These are phyloP conservation scores for Etheostoma nigrum DNA, from an alignment of 2,797 vertebrate genomes.

Conservation along the genomic window DNA sequence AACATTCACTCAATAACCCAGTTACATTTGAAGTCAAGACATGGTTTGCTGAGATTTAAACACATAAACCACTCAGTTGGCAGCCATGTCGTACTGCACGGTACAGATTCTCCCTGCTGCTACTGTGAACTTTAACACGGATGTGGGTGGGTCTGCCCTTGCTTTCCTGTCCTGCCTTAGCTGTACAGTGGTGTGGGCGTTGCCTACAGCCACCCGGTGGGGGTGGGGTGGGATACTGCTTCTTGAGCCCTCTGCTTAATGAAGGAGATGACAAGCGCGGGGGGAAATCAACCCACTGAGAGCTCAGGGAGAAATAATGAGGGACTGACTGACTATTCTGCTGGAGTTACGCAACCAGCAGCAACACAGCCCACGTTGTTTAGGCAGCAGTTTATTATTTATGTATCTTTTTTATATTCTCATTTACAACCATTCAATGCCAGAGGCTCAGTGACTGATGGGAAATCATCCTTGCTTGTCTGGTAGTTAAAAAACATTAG, in stretches of 20 bases:
- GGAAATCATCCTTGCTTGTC: slow-evolving; percentile 57
- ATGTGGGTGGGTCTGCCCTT: slow-evolving; percentile 41
- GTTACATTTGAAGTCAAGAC: slow-evolving; percentile 32
- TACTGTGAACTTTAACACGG: slow-evolving; percentile 48
- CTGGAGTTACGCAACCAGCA: slow-evolving; percentile 75
- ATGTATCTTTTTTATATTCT: slow-evolving; percentile 61
- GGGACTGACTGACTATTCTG: slow-evolving; percentile 73
- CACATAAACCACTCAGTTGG: slow-evolving; percentile 29
- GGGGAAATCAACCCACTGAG: slow-evolving; percentile 75
- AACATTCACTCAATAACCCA: slow-evolving; percentile 43
- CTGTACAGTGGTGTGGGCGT: slow-evolving; percentile 24
- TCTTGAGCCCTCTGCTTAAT: slow-evolving; percentile 57
- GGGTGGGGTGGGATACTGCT: slow-evolving; percentile 32
- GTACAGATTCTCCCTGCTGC: slow-evolving; percentile 32
- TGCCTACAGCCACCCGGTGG: slow-evolving; percentile 40
- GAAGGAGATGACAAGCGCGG: slow-evolving; percentile 73
- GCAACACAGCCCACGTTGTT: slow-evolving; percentile 74
- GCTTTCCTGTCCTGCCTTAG: slow-evolving; percentile 36
- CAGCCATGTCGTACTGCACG: slow-evolving; percentile 26
- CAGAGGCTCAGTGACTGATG: slow-evolving; percentile 56
- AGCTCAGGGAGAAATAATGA: slow-evolving; percentile 78
- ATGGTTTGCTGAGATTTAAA: slow-evolving; percentile 37
- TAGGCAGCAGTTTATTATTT: slow-evolving; percentile 61
- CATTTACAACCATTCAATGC: slow-evolving; percentile 47
- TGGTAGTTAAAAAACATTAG: slow-evolving; percentile 18